Evolutionary conservation across 2,113 vertebrate species (phyloP).

Genomic region (Datnioides undecimradiatus): DNA sequence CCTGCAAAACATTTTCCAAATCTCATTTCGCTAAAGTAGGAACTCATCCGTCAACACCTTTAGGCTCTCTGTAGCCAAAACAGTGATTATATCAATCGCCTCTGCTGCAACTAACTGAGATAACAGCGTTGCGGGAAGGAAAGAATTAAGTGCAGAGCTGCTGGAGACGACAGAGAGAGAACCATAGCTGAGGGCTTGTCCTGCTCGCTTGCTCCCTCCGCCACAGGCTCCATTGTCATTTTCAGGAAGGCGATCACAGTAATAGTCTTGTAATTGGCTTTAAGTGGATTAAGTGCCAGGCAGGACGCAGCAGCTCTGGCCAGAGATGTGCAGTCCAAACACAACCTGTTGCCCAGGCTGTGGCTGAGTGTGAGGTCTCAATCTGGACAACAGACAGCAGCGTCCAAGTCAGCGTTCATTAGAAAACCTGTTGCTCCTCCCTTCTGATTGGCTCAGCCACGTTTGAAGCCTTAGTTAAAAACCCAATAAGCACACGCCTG

Average conservation of each 20-base stretch:
- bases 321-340: constrained; percentile 56
- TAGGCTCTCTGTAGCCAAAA: constrained; percentile 61
- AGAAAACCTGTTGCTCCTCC: not conserved
- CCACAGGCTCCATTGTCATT: constrained; percentile 72
- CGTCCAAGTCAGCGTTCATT: not conserved
- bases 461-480: constrained; percentile 16
- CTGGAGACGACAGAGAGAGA: not conserved
- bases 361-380: constrained; percentile 62
- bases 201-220: constrained; percentile 48
- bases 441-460: constrained; percentile 9
- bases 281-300: constrained; percentile 79
- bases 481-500: constrained; percentile 22
- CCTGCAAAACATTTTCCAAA: constrained; percentile 58
- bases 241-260: constrained; percentile 77
- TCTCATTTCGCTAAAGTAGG: constrained; percentile 54
- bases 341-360: constrained; percentile 54
- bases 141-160: constrained; percentile 15
- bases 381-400: constrained; percentile 55
- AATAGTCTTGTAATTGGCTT: constrained; percentile 84
- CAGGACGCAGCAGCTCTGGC: constrained; percentile 48
- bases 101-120: constrained; percentile 49
- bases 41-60: constrained; percentile 71
- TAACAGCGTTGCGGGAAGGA: constrained; percentile 38
- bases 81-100: constrained; percentile 67
- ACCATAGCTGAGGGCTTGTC: constrained; percentile 26